Evolutionary conservation across 2,797 vertebrate genomes (phyloP), one percentile per base, ranked within the genome.

Genomic region (Danio choprae): DNA sequence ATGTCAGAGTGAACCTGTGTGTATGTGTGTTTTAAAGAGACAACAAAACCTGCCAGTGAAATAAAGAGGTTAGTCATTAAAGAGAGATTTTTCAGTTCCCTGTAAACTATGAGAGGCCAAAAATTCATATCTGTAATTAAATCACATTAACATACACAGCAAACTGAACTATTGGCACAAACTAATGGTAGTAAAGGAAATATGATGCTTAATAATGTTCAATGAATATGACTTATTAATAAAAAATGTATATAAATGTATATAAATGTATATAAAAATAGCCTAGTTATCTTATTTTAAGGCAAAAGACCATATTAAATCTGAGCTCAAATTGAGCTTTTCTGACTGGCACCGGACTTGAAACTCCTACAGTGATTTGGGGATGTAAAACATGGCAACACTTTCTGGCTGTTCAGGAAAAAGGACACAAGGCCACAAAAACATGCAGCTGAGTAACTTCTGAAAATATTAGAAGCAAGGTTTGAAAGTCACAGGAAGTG

Each of bases 1-100:
- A 44, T 62, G 70, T 67, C 69, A 73, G 11, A 48, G 59, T 63
- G 64, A 74, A 53, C 72, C 64, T 68, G 15, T 40, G 20, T 56
- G 48, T 20, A 58, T 7, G 51, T 15, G 56, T 48, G 48, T 43
- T 58, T 36, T 41, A 29, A 46, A 18, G 48, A 22, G 51, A 77
- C 59, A 16, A 67, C 20, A 60, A 50, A 74, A 15, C n/a, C 3
- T 1, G 1, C 10, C 16, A 51, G 48, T 70, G 36, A 53, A 40
- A 69, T 50, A 36, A 18, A 68, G 44, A 68, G 13, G 20, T 68
- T 7, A 12, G 41, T 59, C 56, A 4, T 5, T 70, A 41, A 72
- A 29, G 40, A 72, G 5, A 15, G 4, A 65, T 4, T 4, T 16
- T 20, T 51, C 44, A 9, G 46, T 69, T 36, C 5, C 29, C 29